Evolutionary conservation across 2,888 invertebrate species (phyloP), one percentile per base, ranked within the genome.

Genomic region (Myopa testacea): DNA sequence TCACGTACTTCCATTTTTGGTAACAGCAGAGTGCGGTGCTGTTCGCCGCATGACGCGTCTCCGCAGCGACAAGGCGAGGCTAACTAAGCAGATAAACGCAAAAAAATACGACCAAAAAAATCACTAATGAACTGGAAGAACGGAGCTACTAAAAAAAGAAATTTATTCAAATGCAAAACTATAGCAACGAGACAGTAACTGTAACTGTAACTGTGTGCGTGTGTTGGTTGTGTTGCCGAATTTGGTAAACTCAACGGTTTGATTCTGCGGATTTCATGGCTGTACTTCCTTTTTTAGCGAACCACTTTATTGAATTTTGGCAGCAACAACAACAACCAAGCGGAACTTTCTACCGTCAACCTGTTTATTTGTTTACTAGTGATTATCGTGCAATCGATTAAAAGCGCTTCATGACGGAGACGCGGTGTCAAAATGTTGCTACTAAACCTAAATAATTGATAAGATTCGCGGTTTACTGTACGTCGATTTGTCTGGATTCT

Each of bases 1-100:
- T 8, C 69, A 69, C 45, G 40, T 69, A 6, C 50, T 69, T 19
- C 69, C 69, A 69, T 69, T 69, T 69, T 50, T 52, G 69, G 69
- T 14, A 69, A 69, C 52, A 69, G 50, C 69, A 50, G 52, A 26
- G 26, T 26, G 26, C 38, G 50, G 10, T 14, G 63, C 63, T 34
- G 63, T 34, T 10, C 63, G 12, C 37, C 63, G 26, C 69, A 12
- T 69, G 45, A 69, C 69, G 50, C 50, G 50, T 8, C 50, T 1
- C 26, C 50, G 50, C 2, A 50, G 14, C 50, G 10, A 2, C 50
- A 50, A 0, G 26, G 26, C 26, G 26, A 26, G 26, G 26, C 26
- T 26, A 26, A 50, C 10, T 8, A 50, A 50, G 50, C 8, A 50
- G 50, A 50, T 10, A 14, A 50, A 50, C 50, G 50, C 8, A 1